phyloP scores from a whole-genome alignment of 2,113 vertebrate species.

The Bombycilla garrulus region DNA sequence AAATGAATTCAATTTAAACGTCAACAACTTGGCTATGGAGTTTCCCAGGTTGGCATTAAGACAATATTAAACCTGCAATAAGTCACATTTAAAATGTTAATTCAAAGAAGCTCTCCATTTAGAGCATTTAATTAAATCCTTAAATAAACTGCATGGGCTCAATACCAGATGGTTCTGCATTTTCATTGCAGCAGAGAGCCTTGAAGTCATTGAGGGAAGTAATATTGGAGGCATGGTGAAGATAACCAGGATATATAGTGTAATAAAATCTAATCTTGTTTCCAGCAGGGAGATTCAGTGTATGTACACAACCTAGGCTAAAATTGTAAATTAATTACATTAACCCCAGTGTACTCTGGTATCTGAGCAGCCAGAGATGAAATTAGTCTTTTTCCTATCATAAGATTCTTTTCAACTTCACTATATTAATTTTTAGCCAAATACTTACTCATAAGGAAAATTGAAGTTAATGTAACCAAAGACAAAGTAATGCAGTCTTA shows the following conservation, averaged over 20 bases:
- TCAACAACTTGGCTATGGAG: constrained; percentile 79
- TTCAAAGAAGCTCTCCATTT: constrained; percentile 82
- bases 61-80: constrained; percentile 84
- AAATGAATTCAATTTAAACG: constrained; percentile 83
- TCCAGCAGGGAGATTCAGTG: constrained; percentile 78
- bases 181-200: constrained; percentile 67
- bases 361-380: constrained; percentile 77
- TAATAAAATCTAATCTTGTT: constrained; percentile 81
- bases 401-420: constrained; percentile 79
- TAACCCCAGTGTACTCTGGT: constrained; percentile 75
- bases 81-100: constrained; percentile 89
- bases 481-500: constrained; percentile 77
- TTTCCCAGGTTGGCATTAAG: constrained; percentile 82
- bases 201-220: constrained; percentile 73
- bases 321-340: constrained; percentile 81
- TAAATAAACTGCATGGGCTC: constrained; percentile 85
- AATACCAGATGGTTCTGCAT: constrained; percentile 80
- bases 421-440: constrained; percentile 84
- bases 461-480: constrained; percentile 81
- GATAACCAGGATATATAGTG: constrained; percentile 83
- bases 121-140: constrained; percentile 88
- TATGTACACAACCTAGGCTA: constrained; percentile 81
- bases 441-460: constrained; percentile 83
- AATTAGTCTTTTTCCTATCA: constrained; percentile 79
- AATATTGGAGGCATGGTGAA: constrained; percentile 73